phyloP scores from a whole-genome alignment of 35 echinoderm and acorn worm genomes.

The Eucidaris tribuloides region DNA sequence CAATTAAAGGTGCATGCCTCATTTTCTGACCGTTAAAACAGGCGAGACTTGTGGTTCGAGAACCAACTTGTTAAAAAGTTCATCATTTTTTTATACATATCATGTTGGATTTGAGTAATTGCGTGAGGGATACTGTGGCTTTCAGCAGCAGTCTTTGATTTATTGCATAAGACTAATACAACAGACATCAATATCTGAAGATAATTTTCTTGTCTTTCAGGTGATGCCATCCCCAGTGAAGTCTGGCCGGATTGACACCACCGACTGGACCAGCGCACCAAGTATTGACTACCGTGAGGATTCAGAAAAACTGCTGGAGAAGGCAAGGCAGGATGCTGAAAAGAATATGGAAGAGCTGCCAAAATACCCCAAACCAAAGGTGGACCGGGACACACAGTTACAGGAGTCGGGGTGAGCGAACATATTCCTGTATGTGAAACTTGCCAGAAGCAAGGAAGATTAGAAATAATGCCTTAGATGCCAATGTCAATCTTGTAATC shows the following conservation, averaged over 20 bases:
- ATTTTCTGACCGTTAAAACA: too few species aligned
- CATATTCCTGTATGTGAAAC: too few species aligned
- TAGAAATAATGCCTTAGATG: too few species aligned
- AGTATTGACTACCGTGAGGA: conserved; percentile 61
- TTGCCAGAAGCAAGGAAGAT: too few species aligned
- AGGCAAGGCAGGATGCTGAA: conserved; percentile 17
- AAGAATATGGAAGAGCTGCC: neutral
- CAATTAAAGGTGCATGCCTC: neutral
- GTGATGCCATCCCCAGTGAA: conserved; percentile 12
- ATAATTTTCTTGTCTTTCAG: neutral
- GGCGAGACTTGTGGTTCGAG: too few species aligned
- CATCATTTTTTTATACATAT: neutral
- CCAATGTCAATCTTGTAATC: neutral
- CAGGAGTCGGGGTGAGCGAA: conserved; percentile 71
- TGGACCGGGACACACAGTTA: conserved; percentile 33
- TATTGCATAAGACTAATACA: neutral
- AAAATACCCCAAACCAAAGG: conserved; percentile 31
- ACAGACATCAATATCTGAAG: neutral
- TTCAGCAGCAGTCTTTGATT: neutral
- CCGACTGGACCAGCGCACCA: conserved; percentile 21
- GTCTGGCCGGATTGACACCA: conserved; percentile 54
- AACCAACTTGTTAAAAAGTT: neutral
- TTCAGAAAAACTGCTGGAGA: conserved; percentile 60
- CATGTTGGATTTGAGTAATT: neutral
- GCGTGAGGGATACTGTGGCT: neutral